Evolutionary conservation across 2,113 vertebrate species (phyloP).

Genomic region (Tretioscincus oriximinensis): DNA sequence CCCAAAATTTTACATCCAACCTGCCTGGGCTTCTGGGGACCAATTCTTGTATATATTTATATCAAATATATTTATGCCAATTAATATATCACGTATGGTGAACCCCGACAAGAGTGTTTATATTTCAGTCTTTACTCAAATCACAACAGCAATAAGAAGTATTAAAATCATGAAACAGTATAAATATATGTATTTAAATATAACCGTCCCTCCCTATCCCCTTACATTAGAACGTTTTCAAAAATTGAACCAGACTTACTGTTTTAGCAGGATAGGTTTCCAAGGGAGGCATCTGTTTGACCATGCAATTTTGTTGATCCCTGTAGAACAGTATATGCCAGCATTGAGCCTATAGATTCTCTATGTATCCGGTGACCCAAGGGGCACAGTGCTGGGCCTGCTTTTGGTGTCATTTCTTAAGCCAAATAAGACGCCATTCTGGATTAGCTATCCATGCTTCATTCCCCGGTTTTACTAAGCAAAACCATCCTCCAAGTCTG

Average conservation of each 20-base stretch:
- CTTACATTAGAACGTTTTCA: not conserved
- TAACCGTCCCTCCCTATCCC: not conserved
- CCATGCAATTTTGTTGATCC: not conserved
- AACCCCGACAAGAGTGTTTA: too few species aligned
- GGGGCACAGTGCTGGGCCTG: too few species aligned
- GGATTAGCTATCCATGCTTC: not conserved
- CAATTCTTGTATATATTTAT: too few species aligned
- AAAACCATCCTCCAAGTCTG: not conserved
- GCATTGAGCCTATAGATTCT: not conserved
- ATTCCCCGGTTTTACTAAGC: not conserved
- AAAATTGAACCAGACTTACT: not conserved
- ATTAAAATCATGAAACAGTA: too few species aligned
- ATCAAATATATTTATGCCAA: too few species aligned
- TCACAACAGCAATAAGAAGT: too few species aligned
- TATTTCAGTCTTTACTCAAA: too few species aligned
- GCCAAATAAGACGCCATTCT: not conserved
- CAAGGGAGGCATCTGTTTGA: not conserved
- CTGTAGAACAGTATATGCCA: not conserved
- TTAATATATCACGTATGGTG: too few species aligned
- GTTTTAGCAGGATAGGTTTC: not conserved
- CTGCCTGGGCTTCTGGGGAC: too few species aligned
- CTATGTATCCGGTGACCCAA: not conserved
- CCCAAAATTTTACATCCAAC: too few species aligned
- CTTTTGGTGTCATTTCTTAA: too few species aligned
- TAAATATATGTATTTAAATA: too few species aligned